Evolutionary conservation across 1,140 invertebrate genomes (phyloP).

Genomic region (Luehdorfia chinensis): DNA sequence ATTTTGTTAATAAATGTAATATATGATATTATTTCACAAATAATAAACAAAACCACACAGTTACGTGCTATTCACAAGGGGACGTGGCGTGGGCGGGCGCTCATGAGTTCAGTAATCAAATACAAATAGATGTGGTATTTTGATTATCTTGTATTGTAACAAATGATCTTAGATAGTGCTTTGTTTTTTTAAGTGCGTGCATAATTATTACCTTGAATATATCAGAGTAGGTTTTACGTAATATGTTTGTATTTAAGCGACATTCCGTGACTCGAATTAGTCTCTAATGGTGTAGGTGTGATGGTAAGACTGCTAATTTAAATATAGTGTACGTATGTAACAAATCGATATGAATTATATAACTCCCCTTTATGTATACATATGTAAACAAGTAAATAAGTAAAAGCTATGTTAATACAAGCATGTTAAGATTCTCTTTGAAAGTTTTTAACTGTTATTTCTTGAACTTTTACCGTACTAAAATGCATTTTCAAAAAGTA

Average conservation of each 20-base stretch:
- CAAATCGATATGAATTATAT: constrained; percentile 4
- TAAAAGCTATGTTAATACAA: no score
- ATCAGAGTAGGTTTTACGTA: constrained; percentile 13
- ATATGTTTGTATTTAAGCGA: constrained; percentile 13
- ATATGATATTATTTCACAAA: no score
- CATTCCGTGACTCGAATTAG: constrained; percentile 16
- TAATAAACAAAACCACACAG: no score
- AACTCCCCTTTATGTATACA: no score
- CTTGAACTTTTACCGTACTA: no score
- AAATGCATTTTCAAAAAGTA: no score
- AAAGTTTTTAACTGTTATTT: no score
- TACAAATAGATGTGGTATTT: constrained; percentile 16
- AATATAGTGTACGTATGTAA: constrained; percentile 12
- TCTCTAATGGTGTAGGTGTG: constrained; percentile 11
- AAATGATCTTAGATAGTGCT: constrained; percentile 16
- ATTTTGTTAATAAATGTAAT: no score
- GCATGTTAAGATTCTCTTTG: no score
- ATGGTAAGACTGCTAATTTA: constrained; percentile 6
- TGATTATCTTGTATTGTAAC: constrained; percentile 10
- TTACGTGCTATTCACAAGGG: no score
- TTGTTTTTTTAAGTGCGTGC: constrained; percentile 16
- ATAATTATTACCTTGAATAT: constrained; percentile 2
- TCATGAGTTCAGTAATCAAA: constrained; percentile 13
- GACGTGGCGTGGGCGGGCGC: constrained; percentile 13
- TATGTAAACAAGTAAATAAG: no score